Evolutionary conservation across 2,888 invertebrate species (phyloP).

Genomic region (Tetanocera ferruginea): DNA sequence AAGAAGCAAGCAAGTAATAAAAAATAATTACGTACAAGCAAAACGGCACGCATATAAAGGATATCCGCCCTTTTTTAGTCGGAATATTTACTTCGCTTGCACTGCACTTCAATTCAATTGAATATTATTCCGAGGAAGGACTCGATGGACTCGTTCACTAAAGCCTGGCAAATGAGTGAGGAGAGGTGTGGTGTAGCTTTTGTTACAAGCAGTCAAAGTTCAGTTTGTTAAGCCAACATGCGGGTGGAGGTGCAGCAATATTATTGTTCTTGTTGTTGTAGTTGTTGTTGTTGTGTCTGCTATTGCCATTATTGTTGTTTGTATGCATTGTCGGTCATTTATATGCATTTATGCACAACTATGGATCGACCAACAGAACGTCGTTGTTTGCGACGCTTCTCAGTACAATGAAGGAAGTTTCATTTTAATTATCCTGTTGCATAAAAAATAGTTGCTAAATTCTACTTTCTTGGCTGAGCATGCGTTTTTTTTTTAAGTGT

Average conservation of each 20-base stretch:
- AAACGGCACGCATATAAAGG: constrained; percentile 47
- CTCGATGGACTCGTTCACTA: too few relatives aligned
- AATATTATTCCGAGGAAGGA: constrained; percentile 5
- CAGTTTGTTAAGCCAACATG: background rate
- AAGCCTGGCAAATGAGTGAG: too few relatives aligned
- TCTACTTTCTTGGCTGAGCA: background rate
- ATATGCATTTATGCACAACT: constrained; percentile 4
- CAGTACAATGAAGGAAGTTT: background rate
- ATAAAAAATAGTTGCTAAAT: background rate
- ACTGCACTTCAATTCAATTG: constrained; percentile 29
- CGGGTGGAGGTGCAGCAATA: background rate
- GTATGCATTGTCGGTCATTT: constrained; percentile 12
- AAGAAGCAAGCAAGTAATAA: constrained; percentile 19
- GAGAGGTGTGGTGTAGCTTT: too few relatives aligned
- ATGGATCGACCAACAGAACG: background rate
- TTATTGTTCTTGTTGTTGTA: background rate
- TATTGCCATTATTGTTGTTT: background rate
- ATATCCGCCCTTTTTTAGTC: constrained; percentile 47
- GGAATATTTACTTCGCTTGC: constrained; percentile 3
- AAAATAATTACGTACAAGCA: constrained; percentile 32
- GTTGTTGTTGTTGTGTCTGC: background rate
- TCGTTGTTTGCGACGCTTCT: background rate
- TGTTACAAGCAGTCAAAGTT: too few relatives aligned
- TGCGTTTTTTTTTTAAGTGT: background rate
- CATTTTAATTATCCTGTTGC: constrained; percentile 5